Base-by-base conservation (phyloP, 1,140 invertebrate genomes). In the Drosophila carrolli region DNA sequence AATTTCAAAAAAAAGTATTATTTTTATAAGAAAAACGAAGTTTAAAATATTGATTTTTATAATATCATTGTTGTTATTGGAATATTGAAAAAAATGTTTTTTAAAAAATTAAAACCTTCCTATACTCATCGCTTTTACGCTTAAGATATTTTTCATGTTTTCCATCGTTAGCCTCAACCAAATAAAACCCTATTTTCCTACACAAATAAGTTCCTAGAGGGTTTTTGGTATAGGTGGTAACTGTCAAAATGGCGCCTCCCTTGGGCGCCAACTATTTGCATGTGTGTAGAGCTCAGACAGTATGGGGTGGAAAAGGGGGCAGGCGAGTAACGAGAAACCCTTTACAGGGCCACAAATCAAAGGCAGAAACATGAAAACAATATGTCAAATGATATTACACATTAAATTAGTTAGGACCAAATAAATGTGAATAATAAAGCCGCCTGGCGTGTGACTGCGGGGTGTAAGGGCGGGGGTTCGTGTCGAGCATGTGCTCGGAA, bases 311-410 rank as follows among this genome's bases (percentile, higher is more conserved):
- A 14, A 32, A 47, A 4, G 40, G 19, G 19, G 23, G 32, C 10
- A 56, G 44, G 48, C 43, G 55, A 66, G 55, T 75, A 44, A 55
- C 32, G 38, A 66, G 41, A 11, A 54, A 57, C 50, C 65, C 66
- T 38, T 71, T 6, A 19, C 65, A 13, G 53, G 65, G 47, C 54
- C 56, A 47, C 62, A 80, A 84, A 84, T 61, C 62, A 81, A 81
- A 71, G 53, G 60, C 56, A 55, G 62, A 54, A 84, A 89, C 84
- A 84, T 77, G 84, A 78, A 86, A 88, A 88, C 84, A 83, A 89
- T 88, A 88, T 88, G 84, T 88, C 84, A 88, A 84, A 89, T 81
- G 84, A 77, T 89, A 88, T 88, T 83, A 84, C 75, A 89, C 80
- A 89, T 83, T 84, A 89, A 88, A 89, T 84, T 89, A 89, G 84